These are phyloP conservation scores for Elgonia sp. DNA, from an alignment of 2,888 invertebrate genomes.

Conservation along the genomic window DNA sequence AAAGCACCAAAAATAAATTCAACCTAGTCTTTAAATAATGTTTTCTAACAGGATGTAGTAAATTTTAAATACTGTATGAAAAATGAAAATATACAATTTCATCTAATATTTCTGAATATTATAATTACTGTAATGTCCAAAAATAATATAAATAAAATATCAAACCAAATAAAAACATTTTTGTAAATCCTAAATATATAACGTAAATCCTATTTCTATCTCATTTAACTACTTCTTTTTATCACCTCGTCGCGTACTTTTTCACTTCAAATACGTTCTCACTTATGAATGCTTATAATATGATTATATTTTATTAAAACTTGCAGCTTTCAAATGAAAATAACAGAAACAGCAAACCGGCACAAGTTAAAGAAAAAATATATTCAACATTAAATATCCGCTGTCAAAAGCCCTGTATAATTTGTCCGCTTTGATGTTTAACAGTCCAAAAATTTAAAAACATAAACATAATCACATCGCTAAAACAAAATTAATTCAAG, in stretches of 20 bases:
- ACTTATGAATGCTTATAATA: slow-evolving; percentile 36
- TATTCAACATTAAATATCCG: slow-evolving; percentile 28
- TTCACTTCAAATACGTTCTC: slow-evolving; percentile 35
- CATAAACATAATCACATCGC: slow-evolving; percentile 27
- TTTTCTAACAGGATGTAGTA: not conserved
- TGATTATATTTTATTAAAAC: slow-evolving; percentile 57
- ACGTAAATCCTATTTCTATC: slow-evolving; percentile 35
- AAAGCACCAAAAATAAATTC: not conserved
- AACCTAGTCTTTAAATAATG: not conserved
- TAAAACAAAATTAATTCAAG: slow-evolving; percentile 30
- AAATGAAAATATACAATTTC: slow-evolving; percentile 16
- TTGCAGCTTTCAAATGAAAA: slow-evolving; percentile 25
- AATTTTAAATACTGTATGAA: not conserved
- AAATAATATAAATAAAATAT: not conserved
- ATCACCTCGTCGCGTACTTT: slow-evolving; percentile 26
- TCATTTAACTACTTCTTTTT: slow-evolving; percentile 24
- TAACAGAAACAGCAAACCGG: slow-evolving; percentile 21
- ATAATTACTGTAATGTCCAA: not conserved
- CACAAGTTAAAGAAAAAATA: not conserved
- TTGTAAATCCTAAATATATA: slow-evolving; percentile 32
- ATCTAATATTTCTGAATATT: not conserved
- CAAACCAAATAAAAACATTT: not conserved
- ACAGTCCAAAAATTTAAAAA: not conserved
- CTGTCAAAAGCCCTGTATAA: slow-evolving; percentile 28
- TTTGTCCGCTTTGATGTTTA: slow-evolving; percentile 58